phyloP scores from a whole-genome alignment of 2,113 vertebrate species.

The Lasiurus cinereus region DNA sequence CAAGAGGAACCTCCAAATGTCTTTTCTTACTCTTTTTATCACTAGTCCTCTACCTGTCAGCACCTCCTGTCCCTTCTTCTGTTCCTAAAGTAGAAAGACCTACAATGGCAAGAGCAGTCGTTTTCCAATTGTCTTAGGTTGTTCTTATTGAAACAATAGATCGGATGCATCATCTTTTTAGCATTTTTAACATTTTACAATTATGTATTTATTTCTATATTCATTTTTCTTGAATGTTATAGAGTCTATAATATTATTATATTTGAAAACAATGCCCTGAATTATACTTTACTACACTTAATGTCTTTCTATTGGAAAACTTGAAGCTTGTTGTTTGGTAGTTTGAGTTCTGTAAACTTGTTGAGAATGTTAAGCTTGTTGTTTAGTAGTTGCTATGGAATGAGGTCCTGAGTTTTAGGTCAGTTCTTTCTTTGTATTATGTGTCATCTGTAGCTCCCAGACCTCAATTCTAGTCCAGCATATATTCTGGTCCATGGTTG shows the following conservation, averaged over 20 bases:
- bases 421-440: neutral
- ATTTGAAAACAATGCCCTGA: conserved; percentile 28
- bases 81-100: neutral
- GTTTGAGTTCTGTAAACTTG: neutral
- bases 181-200: conserved; percentile 33
- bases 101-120: neutral
- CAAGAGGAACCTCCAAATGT: neutral
- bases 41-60: neutral
- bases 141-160: conserved; percentile 35
- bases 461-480: neutral
- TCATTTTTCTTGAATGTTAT: conserved; percentile 36
- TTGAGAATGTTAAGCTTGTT: neutral
- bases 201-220: neutral
- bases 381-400: neutral
- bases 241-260: neutral
- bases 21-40: neutral
- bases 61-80: neutral
- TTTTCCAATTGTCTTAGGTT: conserved; percentile 19
- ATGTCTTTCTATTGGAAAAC: neutral
- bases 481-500: neutral
- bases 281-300: neutral
- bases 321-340: neutral
- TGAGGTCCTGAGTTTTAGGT: neutral
- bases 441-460: neutral
- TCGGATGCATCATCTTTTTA: neutral